Base-by-base conservation (phyloP, 2,797 vertebrate species). In the Prionace glauca region DNA sequence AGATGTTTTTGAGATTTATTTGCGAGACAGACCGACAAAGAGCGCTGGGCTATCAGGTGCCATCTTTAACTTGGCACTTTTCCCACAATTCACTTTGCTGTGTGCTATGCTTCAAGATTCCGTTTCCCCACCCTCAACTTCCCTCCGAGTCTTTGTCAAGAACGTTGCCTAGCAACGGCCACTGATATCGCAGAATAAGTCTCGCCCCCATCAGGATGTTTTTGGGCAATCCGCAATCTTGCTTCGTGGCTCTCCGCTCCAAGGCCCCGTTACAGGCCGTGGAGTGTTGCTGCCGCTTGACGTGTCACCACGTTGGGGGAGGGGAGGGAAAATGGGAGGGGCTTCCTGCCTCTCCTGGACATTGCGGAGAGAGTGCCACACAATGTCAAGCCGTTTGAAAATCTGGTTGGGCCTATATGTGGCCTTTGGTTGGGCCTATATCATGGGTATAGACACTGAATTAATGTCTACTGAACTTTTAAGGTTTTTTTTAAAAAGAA, bases 371-470 rank as follows among this genome's bases (percentile, higher is more conserved):
- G 41, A 36, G 60, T 18, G 86, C 9, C 86, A 5, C 62, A 2
- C 24, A 36, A 32, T 7, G 5, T 36, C 88, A 67, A 32, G 88
- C 14, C 32, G 14, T n/a, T 65, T 65, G 0, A n/a, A 65, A 65
- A 29, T 12, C 32, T 62, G 18, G 88, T 9, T 22, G 60, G 14
- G 41, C 41, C 41, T 41, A 41, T 41, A 41, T 41, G 41, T 41
- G 41, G 41, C 60, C 0, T n/a, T 91, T 91, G 60, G 56, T 60
- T 91, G 32, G 88, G 26, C 14, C 88, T 91, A 60, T 91, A 36
- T 67, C 29, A 18, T 91, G 88, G 65, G 88, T 67, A 91, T n/a
- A 91, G 32, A 91, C 88, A 91, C 88, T 91, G 88, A 91, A 91
- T 91, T 67, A 22, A 62, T n/a, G 62, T 91, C 62, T 65, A 91